A percentile compares a stretch with the other conserved stretches of the same genome.
phyloP scores from a whole-genome alignment of 2,797 vertebrate species.

The Ataeniobius toweri region DNA sequence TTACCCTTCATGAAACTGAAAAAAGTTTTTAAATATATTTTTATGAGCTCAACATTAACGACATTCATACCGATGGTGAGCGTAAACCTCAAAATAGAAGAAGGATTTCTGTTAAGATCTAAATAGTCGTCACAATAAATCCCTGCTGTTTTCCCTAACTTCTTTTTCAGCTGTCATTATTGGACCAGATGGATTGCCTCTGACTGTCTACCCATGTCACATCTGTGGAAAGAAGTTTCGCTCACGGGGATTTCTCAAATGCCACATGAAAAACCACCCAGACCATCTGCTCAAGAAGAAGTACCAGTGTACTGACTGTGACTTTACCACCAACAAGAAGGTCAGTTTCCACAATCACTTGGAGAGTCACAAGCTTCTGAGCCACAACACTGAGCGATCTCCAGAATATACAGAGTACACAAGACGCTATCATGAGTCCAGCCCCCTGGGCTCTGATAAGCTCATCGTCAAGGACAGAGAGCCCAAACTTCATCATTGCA shows the following conservation, averaged over 20 bases:
- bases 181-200: conserved; percentile 94
- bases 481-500: conserved; percentile 94
- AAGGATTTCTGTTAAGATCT: neutral
- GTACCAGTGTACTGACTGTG: conserved; percentile 98
- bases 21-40: neutral
- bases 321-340: conserved; percentile 99
- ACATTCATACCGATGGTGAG: neutral
- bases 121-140: neutral
- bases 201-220: conserved; percentile 98
- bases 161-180: conserved; percentile 92
- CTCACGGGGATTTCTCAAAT: conserved; percentile 96
- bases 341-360: conserved; percentile 96
- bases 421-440: conserved; percentile 94
- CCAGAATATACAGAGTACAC: conserved; percentile 96
- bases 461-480: conserved; percentile 97
- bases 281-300: conserved; percentile 92
- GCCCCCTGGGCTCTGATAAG: conserved; percentile 94
- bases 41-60: neutral
- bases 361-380: conserved; percentile 97
- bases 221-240: conserved; percentile 99
- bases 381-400: conserved; percentile 89
- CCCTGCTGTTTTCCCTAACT: neutral
- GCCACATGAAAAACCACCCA: conserved; percentile 97
- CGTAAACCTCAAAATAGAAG: no score
- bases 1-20: neutral